Evolutionary conservation across 35 echinoderm and acorn worm species (phyloP), one percentile per base, ranked within the genome.

Genomic region (Anneissia japonica): DNA sequence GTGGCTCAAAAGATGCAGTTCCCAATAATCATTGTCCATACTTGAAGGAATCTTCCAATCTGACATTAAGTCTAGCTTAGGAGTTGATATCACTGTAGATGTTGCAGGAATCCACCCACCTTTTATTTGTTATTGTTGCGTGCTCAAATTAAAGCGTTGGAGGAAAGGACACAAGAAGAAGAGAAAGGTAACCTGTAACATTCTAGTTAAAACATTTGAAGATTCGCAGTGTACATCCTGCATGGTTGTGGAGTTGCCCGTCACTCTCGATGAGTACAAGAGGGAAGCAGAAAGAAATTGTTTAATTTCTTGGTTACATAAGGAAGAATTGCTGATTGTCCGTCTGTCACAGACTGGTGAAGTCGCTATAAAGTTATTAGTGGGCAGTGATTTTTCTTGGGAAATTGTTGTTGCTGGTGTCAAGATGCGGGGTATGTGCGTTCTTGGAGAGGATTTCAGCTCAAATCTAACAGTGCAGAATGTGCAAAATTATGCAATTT

Each of bases 21-120:
- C 40, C 40, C 16, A 7, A 4, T 7, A 16, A 45, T 45, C 40
- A 16, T 45, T 45, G 5, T 4, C n/a, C n/a, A n/a, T n/a, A n/a
- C n/a, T n/a, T n/a, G n/a, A n/a, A n/a, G n/a, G n/a, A n/a, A n/a
- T n/a, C n/a, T n/a, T n/a, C n/a, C n/a, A n/a, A n/a, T n/a, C n/a
- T n/a, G n/a, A n/a, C n/a, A n/a, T n/a, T n/a, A n/a, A n/a, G n/a
- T n/a, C n/a, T n/a, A n/a, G n/a, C n/a, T n/a, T n/a, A n/a, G n/a
- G n/a, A n/a, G n/a, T n/a, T n/a, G n/a, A n/a, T n/a, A n/a, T n/a
- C n/a, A n/a, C n/a, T n/a, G n/a, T n/a, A n/a, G n/a, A n/a, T n/a
- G 40, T 43, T 14, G 40, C 77, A 3, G 79, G 81, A 35, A 46
- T 87, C 37, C 83, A 87, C 46, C 84, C 84, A 23, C 90, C 89